phyloP scores from a whole-genome alignment of 1,140 invertebrate species.

The Heterodera carotae region DNA sequence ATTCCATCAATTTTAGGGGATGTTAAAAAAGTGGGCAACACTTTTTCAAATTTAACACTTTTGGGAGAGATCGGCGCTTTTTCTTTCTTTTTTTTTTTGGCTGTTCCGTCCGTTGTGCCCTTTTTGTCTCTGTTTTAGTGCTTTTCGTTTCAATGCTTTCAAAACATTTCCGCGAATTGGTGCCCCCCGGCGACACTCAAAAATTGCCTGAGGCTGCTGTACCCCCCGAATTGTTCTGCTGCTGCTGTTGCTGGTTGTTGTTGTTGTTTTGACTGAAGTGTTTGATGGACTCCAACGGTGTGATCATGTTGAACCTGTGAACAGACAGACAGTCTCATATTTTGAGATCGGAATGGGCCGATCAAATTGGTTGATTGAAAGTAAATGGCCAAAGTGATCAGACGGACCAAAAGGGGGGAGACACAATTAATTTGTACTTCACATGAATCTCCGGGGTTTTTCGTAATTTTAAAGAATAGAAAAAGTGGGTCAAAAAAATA shows the following conservation, averaged over 20 bases:
- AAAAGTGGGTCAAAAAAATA: too few species aligned
- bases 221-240: conserved; percentile 30
- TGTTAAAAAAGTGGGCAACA: background rate
- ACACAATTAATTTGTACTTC: too few species aligned
- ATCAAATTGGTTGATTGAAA: background rate
- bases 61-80: background rate
- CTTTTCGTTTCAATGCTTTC: background rate
- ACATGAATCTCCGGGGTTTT: too few species aligned
- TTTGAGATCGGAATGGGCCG: background rate
- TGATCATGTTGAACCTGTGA: conserved; percentile 65
- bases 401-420: too few species aligned
- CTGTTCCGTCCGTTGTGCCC: background rate
- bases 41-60: background rate
- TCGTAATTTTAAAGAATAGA: too few species aligned
- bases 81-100: background rate
- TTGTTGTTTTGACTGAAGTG: conserved; percentile 52
- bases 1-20: too few species aligned
- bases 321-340: background rate
- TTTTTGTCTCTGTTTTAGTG: too few species aligned
- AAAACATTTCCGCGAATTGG: background rate
- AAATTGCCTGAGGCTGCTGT: conserved; percentile 41
- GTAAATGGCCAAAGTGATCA: background rate
- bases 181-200: conserved; percentile 8
- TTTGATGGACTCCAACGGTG: conserved; percentile 63
- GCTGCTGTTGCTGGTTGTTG: conserved; percentile 24